Percentiles rank a stretch among this genome's conserved stretches.
Conservation (phyloP, 2,888 invertebrate species). For the Eristalis arbustorum region DNA sequence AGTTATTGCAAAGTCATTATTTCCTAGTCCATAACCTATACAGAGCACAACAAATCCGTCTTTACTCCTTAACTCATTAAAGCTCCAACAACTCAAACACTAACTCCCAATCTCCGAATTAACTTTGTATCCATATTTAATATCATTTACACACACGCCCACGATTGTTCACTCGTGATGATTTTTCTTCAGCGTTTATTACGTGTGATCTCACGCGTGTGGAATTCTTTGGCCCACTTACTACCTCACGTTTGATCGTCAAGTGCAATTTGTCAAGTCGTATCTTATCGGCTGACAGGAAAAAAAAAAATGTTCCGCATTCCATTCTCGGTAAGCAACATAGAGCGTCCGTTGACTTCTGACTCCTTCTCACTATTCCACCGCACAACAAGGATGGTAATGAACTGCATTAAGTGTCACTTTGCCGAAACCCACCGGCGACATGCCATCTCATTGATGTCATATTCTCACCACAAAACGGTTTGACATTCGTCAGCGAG, state of each 20-base stretch:
- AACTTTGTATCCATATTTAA: neutral
- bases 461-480: conserved; percentile 53
- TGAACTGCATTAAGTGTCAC: conserved; percentile 51
- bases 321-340: conserved; percentile 9
- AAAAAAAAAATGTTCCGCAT: conserved; percentile 43
- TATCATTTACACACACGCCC: neutral
- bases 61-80: too few species aligned
- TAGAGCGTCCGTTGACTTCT: conserved; percentile 52
- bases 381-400: conserved; percentile 36
- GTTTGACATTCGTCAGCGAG: conserved; percentile 57
- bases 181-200: neutral
- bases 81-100: too few species aligned
- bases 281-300: conserved; percentile 18
- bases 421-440: conserved; percentile 41
- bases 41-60: too few species aligned
- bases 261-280: conserved; percentile 27
- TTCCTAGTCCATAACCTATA: too few species aligned
- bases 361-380: conserved; percentile 29
- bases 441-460: conserved; percentile 39
- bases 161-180: neutral
- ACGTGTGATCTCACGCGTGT: neutral
- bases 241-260: conserved; percentile 15
- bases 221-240: neutral
- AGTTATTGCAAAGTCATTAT: too few species aligned
- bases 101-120: neutral